phyloP scores from a whole-genome alignment of 2,797 vertebrate genomes.

The Meriones psammophilus region DNA sequence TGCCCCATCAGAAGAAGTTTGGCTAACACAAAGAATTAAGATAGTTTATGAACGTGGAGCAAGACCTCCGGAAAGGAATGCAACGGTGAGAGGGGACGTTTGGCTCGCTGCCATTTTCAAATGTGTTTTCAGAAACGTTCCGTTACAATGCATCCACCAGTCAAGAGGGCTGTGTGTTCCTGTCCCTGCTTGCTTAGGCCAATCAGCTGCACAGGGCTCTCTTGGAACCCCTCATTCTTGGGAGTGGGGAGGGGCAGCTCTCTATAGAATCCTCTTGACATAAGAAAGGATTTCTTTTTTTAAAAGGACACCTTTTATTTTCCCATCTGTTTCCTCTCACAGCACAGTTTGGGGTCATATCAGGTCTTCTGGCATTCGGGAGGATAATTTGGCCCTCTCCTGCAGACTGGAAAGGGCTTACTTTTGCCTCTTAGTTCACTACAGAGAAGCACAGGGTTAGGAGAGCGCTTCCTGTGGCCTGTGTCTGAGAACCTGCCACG shows the following conservation, averaged over 20 bases:
- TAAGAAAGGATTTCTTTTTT: slow-evolving; percentile 70
- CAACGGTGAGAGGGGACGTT: background rate
- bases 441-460: background rate
- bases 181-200: background rate
- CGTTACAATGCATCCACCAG: background rate
- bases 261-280: slow-evolving; percentile 52
- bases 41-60: background rate
- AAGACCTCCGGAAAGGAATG: background rate
- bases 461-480: background rate
- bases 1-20: slow-evolving; percentile 39
- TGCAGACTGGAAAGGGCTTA: slow-evolving; percentile 45
- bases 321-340: slow-evolving; percentile 72
- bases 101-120: background rate
- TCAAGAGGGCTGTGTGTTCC: background rate
- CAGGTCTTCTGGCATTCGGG: slow-evolving; percentile 57
- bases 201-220: background rate
- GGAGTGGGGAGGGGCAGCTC: background rate
- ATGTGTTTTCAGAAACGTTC: slow-evolving; percentile 60
- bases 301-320: slow-evolving; percentile 70
- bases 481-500: slow-evolving; percentile 52
- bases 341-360: slow-evolving; percentile 57
- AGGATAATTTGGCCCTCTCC: slow-evolving; percentile 51
- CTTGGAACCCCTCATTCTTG: background rate
- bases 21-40: background rate
- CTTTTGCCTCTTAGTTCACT: background rate